Conservation (phyloP, 2,888 invertebrate species). For the Brachypalpus laphriformis region DNA sequence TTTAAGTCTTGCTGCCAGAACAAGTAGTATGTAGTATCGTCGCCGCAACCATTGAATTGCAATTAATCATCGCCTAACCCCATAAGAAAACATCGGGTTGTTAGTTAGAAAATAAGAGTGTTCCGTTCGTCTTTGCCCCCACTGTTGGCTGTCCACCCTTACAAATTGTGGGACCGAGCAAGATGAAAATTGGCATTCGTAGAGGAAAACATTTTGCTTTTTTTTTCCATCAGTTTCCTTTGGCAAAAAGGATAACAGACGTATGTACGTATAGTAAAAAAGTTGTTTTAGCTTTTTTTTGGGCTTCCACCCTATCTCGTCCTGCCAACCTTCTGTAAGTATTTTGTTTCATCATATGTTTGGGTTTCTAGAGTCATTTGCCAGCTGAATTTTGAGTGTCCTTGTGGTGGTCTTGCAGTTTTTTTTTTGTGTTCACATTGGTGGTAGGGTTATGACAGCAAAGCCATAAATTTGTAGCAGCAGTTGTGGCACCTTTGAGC, state of each 20-base stretch:
- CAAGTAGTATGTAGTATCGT: constrained; percentile 45
- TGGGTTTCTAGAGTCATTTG: constrained; percentile 58
- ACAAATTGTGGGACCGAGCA: constrained; percentile 21
- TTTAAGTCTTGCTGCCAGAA: constrained; percentile 5
- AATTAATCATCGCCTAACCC: constrained; percentile 71
- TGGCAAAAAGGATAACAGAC: constrained; percentile 22
- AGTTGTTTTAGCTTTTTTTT: constrained; percentile 22
- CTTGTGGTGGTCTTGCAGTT: constrained; percentile 41
- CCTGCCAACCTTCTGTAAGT: neutral
- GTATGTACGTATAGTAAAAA: constrained; percentile 6
- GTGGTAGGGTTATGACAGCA: constrained; percentile 66
- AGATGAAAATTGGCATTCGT: constrained; percentile 67
- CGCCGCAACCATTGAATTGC: constrained; percentile 70
- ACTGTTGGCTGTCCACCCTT: constrained; percentile 18
- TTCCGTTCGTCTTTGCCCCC: constrained; percentile 50
- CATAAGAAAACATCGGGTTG: constrained; percentile 61
- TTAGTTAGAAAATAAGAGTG: constrained; percentile 71
- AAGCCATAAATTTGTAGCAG: constrained; percentile 69
- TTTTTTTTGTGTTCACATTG: constrained; percentile 13
- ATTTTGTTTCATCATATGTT: constrained; percentile 53
- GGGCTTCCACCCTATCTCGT: too few species aligned
- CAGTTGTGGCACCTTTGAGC: constrained; percentile 69
- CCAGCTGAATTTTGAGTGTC: constrained; percentile 58
- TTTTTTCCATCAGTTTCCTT: constrained; percentile 19
- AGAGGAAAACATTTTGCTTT: constrained; percentile 66